Evolutionary conservation across 2,888 invertebrate genomes (phyloP).

Genomic region (Eupithecia abbreviata): DNA sequence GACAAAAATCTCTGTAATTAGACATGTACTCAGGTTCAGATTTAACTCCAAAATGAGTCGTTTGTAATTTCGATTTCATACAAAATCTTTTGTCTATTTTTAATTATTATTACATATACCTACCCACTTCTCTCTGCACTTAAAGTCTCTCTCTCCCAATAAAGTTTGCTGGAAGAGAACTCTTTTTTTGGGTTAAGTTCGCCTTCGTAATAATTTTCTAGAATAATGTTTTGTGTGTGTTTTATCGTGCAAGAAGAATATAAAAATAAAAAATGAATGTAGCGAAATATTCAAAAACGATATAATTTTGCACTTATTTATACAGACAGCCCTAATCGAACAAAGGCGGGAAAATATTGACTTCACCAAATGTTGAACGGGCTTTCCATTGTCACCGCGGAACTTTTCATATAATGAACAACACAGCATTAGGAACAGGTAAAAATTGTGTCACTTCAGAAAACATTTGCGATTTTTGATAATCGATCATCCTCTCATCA

Average conservation of each 20-base stretch:
- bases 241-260: too few relatives aligned
- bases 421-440: constrained; percentile 21
- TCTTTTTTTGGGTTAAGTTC: too few relatives aligned
- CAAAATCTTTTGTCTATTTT: too few relatives aligned
- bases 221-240: too few relatives aligned
- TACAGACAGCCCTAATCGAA: constrained; percentile 57
- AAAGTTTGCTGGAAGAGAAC: too few relatives aligned
- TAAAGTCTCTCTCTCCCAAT: too few relatives aligned
- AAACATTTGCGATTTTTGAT: background rate
- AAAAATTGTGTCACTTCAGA: constrained; percentile 11
- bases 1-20: background rate
- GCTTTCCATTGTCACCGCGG: constrained; percentile 9
- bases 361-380: constrained; percentile 47
- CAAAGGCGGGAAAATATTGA: constrained; percentile 67
- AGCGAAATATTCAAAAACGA: background rate
- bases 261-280: background rate
- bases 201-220: too few relatives aligned
- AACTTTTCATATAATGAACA: constrained; percentile 34
- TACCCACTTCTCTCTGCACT: too few relatives aligned
- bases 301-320: constrained; percentile 25
- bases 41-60: background rate
- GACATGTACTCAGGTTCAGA: background rate
- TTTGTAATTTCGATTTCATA: too few relatives aligned
- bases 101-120: too few relatives aligned
- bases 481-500: background rate